These are phyloP conservation scores for Petrocephalus sullivani DNA, from an alignment of 2,797 vertebrate species.

Conservation along the genomic window DNA sequence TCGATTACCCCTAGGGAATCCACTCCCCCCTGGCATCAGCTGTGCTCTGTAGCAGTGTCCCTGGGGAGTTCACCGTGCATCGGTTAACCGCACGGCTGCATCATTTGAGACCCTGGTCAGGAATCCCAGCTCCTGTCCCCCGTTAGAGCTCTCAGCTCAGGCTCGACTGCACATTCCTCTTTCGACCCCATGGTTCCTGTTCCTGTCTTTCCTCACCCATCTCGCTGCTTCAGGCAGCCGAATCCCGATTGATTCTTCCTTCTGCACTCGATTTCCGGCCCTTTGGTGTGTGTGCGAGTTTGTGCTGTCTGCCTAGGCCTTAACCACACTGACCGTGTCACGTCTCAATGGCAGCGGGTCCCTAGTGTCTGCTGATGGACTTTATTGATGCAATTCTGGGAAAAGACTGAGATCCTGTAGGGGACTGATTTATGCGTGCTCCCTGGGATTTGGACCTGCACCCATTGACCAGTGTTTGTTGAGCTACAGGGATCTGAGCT, in stretches of 20 bases:
- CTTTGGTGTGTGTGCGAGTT: background rate
- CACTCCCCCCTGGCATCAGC: background rate
- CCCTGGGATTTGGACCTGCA: background rate
- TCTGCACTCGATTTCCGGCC: background rate
- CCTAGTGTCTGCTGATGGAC: background rate
- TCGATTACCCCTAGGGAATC: background rate
- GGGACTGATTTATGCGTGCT: background rate
- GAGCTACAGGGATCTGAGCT: background rate
- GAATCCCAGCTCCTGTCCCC: background rate
- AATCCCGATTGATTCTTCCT: background rate
- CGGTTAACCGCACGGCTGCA: background rate
- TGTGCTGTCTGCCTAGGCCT: background rate
- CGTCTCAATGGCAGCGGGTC: background rate
- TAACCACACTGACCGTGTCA: background rate
- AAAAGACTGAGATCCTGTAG: background rate
- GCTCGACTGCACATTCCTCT: background rate
- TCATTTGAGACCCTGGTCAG: background rate
- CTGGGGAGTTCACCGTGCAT: background rate
- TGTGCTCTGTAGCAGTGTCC: background rate
- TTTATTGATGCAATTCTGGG: background rate
- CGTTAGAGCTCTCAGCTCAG: background rate
- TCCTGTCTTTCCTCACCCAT: background rate
- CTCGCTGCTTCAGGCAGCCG: background rate
- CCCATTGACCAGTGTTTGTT: background rate
- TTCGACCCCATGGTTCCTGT: background rate